Percentiles rank a stretch among this genome's conserved stretches.
These are phyloP conservation scores for Beroe forskalii DNA, from an alignment of 37 sponge, comb jelly and placozoan species.

Conservation along the genomic window DNA sequence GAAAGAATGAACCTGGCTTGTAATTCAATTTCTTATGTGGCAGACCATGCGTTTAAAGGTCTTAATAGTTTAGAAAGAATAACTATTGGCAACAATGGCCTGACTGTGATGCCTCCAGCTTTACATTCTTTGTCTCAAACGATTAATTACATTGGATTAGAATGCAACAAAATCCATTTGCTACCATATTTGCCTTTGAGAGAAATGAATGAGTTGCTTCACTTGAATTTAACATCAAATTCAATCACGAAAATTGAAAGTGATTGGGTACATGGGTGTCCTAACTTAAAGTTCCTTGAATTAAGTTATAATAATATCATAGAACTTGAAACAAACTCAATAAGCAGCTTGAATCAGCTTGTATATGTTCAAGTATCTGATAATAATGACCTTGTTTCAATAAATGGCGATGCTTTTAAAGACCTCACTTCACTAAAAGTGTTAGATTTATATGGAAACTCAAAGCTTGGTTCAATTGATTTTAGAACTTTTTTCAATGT, in stretches of 20 bases:
- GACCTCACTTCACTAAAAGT: neutral
- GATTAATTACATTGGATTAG: neutral
- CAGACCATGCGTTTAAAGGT: constrained; percentile 12
- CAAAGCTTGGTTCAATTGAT: neutral
- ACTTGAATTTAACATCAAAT: constrained; percentile 2
- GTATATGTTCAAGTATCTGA: neutral
- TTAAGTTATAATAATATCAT: neutral
- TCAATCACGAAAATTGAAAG: neutral
- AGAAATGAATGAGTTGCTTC: neutral
- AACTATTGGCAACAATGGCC: neutral
- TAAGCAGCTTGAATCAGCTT: neutral
- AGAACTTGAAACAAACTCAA: neutral
- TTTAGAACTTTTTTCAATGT: constrained; percentile 28
- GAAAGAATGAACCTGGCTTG: constrained; percentile 43
- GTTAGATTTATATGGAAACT: neutral
- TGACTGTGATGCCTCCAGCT: neutral
- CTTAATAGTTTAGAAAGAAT: neutral
- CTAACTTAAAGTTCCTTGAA: neutral
- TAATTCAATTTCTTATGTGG: neutral
- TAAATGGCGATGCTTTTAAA: constrained; percentile 4
- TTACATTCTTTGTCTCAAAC: neutral
- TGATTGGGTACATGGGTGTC: neutral
- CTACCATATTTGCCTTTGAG: constrained; percentile 9
- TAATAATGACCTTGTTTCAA: neutral
- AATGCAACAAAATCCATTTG: neutral